A percentile compares a stretch with the other conserved stretches of the same genome.
These are phyloP conservation scores for Brachypalpus laphriformis DNA, from an alignment of 2,888 invertebrate species.

Conservation along the genomic window DNA sequence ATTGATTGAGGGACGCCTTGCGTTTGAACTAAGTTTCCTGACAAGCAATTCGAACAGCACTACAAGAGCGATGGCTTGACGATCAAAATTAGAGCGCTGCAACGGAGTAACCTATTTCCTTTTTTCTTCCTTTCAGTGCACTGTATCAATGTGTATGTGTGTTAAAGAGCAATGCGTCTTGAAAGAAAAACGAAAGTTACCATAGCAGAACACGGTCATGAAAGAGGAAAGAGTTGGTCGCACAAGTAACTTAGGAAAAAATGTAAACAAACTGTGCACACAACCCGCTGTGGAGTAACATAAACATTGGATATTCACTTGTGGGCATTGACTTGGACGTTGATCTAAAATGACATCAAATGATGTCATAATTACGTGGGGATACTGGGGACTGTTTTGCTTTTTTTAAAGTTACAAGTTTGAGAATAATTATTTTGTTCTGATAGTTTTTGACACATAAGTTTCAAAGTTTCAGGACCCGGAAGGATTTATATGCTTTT, in stretches of 20 bases:
- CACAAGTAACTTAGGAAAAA: slow-evolving; percentile 17
- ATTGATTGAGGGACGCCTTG: background rate
- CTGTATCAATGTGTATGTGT: background rate
- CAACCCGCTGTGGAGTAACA: background rate
- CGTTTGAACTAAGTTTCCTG: background rate
- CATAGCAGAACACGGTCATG: slow-evolving; percentile 58
- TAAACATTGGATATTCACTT: background rate
- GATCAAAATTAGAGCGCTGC: slow-evolving; percentile 16
- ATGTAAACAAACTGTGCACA: slow-evolving; percentile 29
- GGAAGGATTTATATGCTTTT: too few species aligned
- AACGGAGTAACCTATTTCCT: slow-evolving; percentile 60
- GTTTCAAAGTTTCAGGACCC: too few species aligned
- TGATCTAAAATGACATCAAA: too few species aligned
- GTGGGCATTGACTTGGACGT: background rate
- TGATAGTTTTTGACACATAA: too few species aligned
- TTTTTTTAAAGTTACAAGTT: too few species aligned
- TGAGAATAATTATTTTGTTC: too few species aligned
- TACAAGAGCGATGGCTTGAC: slow-evolving; percentile 12
- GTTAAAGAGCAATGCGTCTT: slow-evolving; percentile 23
- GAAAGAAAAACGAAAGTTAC: slow-evolving; percentile 62
- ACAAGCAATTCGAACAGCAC: slow-evolving; percentile 11
- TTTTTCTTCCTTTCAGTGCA: too few species aligned
- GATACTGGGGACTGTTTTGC: too few species aligned
- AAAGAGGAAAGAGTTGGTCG: slow-evolving; percentile 45
- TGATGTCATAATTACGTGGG: too few species aligned